Evolutionary conservation across 2,888 invertebrate species (phyloP).

Genomic region (Uropetala carovei): DNA sequence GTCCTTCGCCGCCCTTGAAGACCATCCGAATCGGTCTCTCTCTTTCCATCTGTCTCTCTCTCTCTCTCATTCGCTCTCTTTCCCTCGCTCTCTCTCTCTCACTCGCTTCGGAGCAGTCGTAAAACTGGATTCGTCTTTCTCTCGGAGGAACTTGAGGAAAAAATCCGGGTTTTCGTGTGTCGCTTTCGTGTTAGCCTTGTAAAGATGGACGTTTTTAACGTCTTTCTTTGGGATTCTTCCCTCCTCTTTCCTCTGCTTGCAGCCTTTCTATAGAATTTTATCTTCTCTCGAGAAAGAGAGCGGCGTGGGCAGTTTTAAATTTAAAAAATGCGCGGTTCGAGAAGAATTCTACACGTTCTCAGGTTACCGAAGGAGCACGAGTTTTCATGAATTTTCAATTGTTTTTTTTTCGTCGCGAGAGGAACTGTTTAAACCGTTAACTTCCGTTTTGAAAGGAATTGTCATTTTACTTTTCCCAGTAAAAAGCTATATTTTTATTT

Average conservation of each 20-base stretch:
- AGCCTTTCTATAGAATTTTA: neutral
- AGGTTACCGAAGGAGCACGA: neutral
- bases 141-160: slow-evolving; percentile 4
- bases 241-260: neutral
- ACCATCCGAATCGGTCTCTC: slow-evolving; percentile 1
- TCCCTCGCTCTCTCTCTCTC: neutral
- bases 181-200: slow-evolving; percentile 19
- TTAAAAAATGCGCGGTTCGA: neutral
- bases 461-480: neutral
- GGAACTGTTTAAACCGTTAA: neutral
- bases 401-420: neutral
- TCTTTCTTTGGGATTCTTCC: slow-evolving; percentile 30
- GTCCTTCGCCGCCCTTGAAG: slow-evolving; percentile 15
- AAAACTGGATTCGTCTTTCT: slow-evolving; percentile 43
- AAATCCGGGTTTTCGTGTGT: slow-evolving; percentile 32
- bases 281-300: neutral
- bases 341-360: neutral
- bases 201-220: slow-evolving; percentile 34
- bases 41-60: neutral
- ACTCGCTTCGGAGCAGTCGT: slow-evolving; percentile 25
- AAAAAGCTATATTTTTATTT: neutral
- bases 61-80: neutral
- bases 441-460: neutral
- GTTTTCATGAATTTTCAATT: neutral
- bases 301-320: no score